A percentile compares a stretch with the other conserved stretches of the same genome.
Conservation (phyloP, 1,140 invertebrate genomes). For the Gryllus bimaculatus region DNA sequence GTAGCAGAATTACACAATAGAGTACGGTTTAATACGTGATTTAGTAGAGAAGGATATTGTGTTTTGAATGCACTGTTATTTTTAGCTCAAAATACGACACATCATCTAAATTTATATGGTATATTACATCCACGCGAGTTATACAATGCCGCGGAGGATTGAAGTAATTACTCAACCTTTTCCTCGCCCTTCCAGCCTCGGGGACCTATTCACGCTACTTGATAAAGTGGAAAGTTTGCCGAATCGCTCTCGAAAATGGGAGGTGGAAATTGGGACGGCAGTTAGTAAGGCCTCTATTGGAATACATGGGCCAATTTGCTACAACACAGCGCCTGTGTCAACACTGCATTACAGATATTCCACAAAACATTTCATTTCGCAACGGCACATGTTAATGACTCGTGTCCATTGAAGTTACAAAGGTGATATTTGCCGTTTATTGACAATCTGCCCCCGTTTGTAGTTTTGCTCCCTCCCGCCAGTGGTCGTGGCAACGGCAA, state of each 20-base stretch:
- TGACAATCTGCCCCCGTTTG: neutral
- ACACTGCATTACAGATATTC: neutral
- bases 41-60: neutral
- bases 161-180: neutral
- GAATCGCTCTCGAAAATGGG: neutral
- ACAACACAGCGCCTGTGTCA: neutral
- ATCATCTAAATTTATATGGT: neutral
- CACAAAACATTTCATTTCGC: constrained; percentile 4
- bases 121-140: neutral
- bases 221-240: constrained; percentile 1
- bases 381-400: neutral
- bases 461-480: neutral
- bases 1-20: neutral
- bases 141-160: neutral
- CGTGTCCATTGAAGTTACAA: neutral
- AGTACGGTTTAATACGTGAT: neutral
- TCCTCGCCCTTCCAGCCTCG: neutral
- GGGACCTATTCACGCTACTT: neutral
- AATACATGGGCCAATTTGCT: neutral
- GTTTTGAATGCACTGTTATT: neutral
- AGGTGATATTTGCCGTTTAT: constrained; percentile 1
- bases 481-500: neutral
- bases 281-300: neutral
- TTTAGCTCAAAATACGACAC: neutral
- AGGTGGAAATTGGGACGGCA: neutral